Percentiles rank a stretch among this genome's conserved stretches.
Evolutionary conservation across 2,797 vertebrate species (phyloP).

Genomic region (Myotis vivesi): DNA sequence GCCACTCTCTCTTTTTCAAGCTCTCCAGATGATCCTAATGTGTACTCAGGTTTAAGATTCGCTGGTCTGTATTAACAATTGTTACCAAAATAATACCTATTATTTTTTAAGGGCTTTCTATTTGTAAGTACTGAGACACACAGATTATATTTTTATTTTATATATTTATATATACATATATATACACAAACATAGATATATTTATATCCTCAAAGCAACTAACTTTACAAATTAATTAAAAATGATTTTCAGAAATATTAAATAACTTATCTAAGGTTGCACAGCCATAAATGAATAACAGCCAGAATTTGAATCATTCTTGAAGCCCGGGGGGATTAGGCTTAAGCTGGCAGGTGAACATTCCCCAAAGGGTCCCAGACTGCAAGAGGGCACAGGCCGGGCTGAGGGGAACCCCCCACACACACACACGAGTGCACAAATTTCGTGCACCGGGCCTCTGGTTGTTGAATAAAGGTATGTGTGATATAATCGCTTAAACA

Average conservation of each 20-base stretch:
- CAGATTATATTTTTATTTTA: neutral
- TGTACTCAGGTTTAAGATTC: neutral
- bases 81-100: slow-evolving; percentile 3
- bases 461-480: neutral
- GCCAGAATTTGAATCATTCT: neutral
- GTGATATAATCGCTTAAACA: neutral
- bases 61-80: neutral
- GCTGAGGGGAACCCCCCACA: too few species aligned
- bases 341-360: too few species aligned
- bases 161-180: neutral
- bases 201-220: neutral
- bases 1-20: neutral
- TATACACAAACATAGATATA: neutral
- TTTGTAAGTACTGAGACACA: neutral
- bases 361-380: too few species aligned
- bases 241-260: slow-evolving; percentile 10
- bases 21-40: neutral
- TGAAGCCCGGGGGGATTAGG: neutral
- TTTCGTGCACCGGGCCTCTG: too few species aligned
- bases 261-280: slow-evolving; percentile 29
- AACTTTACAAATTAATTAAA: slow-evolving; percentile 28
- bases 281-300: neutral
- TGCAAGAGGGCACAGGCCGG: too few species aligned
- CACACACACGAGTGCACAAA: too few species aligned
- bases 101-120: neutral